phyloP scores from a whole-genome alignment of 2,797 vertebrate genomes.

The Schizothorax lantsangensis region DNA sequence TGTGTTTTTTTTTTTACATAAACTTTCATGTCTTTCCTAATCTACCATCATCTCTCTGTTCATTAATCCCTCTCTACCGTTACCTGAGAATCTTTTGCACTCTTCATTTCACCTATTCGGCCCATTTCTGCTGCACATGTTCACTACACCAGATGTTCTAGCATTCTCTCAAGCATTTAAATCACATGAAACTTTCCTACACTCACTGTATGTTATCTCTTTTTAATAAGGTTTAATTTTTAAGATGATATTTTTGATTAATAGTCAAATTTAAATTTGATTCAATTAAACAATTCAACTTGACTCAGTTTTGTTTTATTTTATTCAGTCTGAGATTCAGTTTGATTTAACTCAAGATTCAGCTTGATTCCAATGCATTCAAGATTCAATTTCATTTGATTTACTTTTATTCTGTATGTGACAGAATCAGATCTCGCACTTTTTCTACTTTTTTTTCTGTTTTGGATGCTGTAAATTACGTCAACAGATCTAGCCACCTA shows the following conservation, averaged over 20 bases:
- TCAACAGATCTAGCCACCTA: constrained; percentile 16
- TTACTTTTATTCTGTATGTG: neutral
- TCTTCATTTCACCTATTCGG: constrained; percentile 58
- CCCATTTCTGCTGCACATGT: constrained; percentile 65
- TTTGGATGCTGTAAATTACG: constrained; percentile 13
- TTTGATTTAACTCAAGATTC: neutral
- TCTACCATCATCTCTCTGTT: constrained; percentile 78
- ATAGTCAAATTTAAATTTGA: neutral
- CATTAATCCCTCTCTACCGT: constrained; percentile 80
- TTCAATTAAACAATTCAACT: neutral
- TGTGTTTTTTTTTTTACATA: constrained; percentile 66
- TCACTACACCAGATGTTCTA: neutral
- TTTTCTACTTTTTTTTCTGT: neutral
- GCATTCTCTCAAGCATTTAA: constrained; percentile 11
- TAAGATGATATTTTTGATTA: neutral
- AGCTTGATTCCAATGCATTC: neutral
- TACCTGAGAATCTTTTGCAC: constrained; percentile 68
- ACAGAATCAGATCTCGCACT: neutral
- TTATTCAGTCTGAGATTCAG: constrained; percentile 17
- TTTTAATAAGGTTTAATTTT: neutral
- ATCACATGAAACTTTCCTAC: neutral
- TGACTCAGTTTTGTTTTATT: neutral
- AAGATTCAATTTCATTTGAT: constrained; percentile 6
- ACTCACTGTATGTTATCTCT: neutral
- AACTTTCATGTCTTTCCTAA: constrained; percentile 81